Evolutionary conservation across 2,888 invertebrate species (phyloP).

Genomic region (Unio pictorum): DNA sequence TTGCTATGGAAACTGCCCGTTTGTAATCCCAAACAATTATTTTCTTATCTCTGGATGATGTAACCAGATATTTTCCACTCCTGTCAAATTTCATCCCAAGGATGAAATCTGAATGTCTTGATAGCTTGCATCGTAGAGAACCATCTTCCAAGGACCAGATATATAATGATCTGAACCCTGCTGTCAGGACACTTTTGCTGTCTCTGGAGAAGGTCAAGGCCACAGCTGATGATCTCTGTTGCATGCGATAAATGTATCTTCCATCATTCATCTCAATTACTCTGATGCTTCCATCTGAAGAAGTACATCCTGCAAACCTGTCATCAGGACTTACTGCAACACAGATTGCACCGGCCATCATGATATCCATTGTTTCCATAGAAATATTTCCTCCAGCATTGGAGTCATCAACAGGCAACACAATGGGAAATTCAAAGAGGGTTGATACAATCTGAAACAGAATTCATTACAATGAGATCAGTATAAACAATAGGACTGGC

Average conservation of each 20-base stretch:
- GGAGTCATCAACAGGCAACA: slow-evolving; percentile 30
- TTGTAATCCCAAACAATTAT: slow-evolving; percentile 53
- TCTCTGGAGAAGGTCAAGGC: slow-evolving; percentile 43
- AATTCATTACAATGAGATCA: neutral
- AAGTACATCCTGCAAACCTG: slow-evolving; percentile 41
- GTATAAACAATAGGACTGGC: no score
- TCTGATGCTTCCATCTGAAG: slow-evolving; percentile 48
- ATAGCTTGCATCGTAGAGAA: slow-evolving; percentile 44
- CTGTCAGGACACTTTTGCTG: slow-evolving; percentile 44
- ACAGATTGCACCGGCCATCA: slow-evolving; percentile 42
- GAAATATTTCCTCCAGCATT: slow-evolving; percentile 8
- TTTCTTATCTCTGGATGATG: slow-evolving; percentile 49
- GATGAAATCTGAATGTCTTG: slow-evolving; percentile 53
- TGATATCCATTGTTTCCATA: slow-evolving; percentile 41
- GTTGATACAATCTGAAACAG: slow-evolving; percentile 49
- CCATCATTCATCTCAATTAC: slow-evolving; percentile 41
- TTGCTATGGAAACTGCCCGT: slow-evolving; percentile 40
- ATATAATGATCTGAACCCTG: slow-evolving; percentile 54
- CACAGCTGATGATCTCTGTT: slow-evolving; percentile 49
- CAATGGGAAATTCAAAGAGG: slow-evolving; percentile 55
- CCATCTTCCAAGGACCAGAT: slow-evolving; percentile 52
- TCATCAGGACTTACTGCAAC: slow-evolving; percentile 50
- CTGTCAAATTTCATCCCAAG: slow-evolving; percentile 42
- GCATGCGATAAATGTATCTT: slow-evolving; percentile 39
- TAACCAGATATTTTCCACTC: slow-evolving; percentile 46